Evolutionary conservation across 2,888 invertebrate genomes (phyloP), one percentile per base, ranked within the genome.

Genomic region (Aphodius granarius): DNA sequence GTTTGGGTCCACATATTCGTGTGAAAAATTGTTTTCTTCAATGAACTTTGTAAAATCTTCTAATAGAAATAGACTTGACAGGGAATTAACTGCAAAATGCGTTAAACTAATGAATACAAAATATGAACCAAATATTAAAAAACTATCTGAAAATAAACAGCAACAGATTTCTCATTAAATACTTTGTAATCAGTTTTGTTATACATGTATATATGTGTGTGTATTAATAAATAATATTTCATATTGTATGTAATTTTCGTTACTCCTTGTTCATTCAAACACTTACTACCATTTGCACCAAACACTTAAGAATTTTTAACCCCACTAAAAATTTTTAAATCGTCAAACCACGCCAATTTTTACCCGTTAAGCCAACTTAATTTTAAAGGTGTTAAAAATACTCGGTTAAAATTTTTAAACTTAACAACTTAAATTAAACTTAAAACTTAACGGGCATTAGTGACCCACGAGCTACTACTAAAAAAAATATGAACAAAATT

Each of bases 211-310:
- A 71, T 71, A 63, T 15, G 5, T 73, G 63, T 73, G 21, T 73
- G 4, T 66, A 73, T 66, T 73, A 66, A 68, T 73, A 73, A 73
- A 73, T 63, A 73, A 68, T 73, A 73, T 73, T 73, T 73, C 73
- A 73, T 72, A 73, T 68, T 73, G 66, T 73, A 73, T 66, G 73
- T 73, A 21, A 63, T 73, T 73, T 73, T 73, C 73, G 65, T 73
- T 73, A 71, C 62, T 71, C 62, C 73, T 73, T 73, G 73, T 71
- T 73, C 15, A 66, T 73, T 72, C 72, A 72, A 72, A 72, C 18
- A 72, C 66, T 70, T 22, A 71, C 9, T 71, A n/a, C n/a, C n/a
- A n/a, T n/a, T n/a, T n/a, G n/a, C n/a, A n/a, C n/a, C n/a, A n/a
- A n/a, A n/a, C n/a, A n/a, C n/a, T n/a, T n/a, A n/a, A n/a, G n/a